Evolutionary conservation across 2,888 invertebrate species (phyloP), one percentile per base, ranked within the genome.

Genomic region (Agrotis ipsilon): DNA sequence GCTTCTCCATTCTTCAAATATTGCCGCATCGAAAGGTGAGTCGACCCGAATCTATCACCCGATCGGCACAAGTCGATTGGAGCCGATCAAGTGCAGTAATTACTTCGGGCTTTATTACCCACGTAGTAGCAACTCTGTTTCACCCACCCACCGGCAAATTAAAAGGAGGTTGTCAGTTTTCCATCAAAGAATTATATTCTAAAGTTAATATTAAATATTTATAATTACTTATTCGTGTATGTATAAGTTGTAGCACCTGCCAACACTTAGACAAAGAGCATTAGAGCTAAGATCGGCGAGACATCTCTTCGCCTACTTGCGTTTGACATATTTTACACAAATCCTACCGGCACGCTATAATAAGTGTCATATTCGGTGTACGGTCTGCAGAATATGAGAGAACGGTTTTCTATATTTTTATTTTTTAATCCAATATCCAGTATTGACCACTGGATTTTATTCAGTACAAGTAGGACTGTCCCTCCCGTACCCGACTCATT

Each of bases 241-340:
- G 3, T 55, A 52, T 61, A 69, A 59, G 14, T 78, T 52, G 46
- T 48, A 58, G 64, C 62, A 68, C 19, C 68, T 68, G 24, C 61
- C 58, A 71, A 83, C 84, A 87, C 84, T 86, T 84, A 84, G 45
- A 83, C 80, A 83, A 80, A 82, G 80, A 78, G 78, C 78, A 75
- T 85, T 87, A 88, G 86, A 16, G 67, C 66, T 66, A 73, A 82
- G 77, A 84, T 87, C 73, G 87, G 87, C 89, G 84, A 83, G 75
- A 83, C 83, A 81, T 72, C 62, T 52, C 68, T 74, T 83, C 78
- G 87, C 82, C 86, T 85, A 86, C 93, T 93, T 93, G 93, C 93
- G 92, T 96, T 95, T 95, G 94, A 95, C 96, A 95, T 96, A 95
- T 96, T 95, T 96, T 94, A 95, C 94, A 92, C 94, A 93, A 94